Evolutionary conservation across 1,140 invertebrate genomes (phyloP).

Genomic region (Orussus abietinus): DNA sequence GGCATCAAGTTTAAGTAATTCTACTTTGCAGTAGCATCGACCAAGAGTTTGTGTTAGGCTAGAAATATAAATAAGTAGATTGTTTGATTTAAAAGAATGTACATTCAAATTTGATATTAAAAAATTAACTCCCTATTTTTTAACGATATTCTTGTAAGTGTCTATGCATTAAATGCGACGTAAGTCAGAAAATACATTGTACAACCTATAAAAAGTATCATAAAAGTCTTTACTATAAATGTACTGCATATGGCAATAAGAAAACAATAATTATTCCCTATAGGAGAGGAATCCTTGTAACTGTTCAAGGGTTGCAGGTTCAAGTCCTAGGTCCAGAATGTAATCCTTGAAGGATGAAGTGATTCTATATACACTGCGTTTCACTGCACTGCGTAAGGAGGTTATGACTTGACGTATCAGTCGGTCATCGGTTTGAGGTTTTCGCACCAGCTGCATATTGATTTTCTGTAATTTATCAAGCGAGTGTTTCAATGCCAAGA

Average conservation of each 20-base stretch:
- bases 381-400: constrained; percentile 60
- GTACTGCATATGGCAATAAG: too few relatives aligned
- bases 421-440: constrained; percentile 57
- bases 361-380: constrained; percentile 72
- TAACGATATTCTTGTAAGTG: too few relatives aligned
- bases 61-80: constrained; percentile 12
- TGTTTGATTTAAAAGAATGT: constrained; percentile 1
- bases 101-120: constrained; percentile 12
- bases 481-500: constrained; percentile 65
- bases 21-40: not conserved
- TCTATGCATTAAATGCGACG: too few relatives aligned
- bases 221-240: too few relatives aligned
- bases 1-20: not conserved
- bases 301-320: constrained; percentile 38
- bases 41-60: too few relatives aligned
- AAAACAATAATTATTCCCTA: constrained; percentile 43
- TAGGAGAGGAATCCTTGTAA: constrained; percentile 39
- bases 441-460: constrained; percentile 59
- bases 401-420: constrained; percentile 60
- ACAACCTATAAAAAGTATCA: too few relatives aligned
- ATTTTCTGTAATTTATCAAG: constrained; percentile 69
- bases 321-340: constrained; percentile 62
- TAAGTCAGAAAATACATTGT: too few relatives aligned
- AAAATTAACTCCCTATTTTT: constrained; percentile 9
- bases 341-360: constrained; percentile 65